These are phyloP conservation scores for Sterrhoptilus dennistouni DNA, from an alignment of 2,113 vertebrate species.

Conservation along the genomic window DNA sequence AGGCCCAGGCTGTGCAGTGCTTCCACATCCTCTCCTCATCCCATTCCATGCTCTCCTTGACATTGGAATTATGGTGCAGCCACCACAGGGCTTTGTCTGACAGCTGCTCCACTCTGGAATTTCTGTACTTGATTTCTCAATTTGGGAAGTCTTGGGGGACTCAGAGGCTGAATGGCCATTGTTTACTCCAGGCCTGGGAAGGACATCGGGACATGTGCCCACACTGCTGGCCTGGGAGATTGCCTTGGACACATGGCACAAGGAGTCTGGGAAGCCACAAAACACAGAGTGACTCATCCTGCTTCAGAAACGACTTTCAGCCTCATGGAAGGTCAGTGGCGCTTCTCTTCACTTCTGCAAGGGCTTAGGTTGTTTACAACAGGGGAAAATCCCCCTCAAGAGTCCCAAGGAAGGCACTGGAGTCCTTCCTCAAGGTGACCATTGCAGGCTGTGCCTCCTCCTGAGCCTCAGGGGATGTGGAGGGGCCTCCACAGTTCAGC, in stretches of 20 bases:
- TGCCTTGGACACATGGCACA: background rate
- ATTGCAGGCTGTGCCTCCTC: background rate
- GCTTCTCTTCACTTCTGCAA: background rate
- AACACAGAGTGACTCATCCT: slow-evolving; percentile 1
- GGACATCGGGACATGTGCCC: background rate
- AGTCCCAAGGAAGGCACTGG: background rate
- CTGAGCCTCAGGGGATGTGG: background rate
- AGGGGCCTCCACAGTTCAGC: background rate
- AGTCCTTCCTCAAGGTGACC: background rate
- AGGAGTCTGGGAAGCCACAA: background rate
- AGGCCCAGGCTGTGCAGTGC: background rate
- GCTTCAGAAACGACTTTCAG: background rate
- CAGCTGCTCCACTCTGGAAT: background rate
- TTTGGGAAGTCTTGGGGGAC: background rate
- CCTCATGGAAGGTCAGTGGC: background rate
- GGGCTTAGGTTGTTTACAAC: background rate
- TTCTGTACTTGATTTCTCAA: background rate
- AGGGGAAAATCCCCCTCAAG: background rate
- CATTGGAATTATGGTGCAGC: background rate
- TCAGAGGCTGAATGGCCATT: background rate
- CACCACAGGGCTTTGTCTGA: background rate
- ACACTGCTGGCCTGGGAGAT: background rate
- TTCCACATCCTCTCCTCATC: background rate
- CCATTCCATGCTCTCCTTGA: background rate
- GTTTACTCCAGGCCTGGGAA: background rate